A percentile compares a stretch with the other conserved stretches of the same genome.
Conservation (phyloP, 2,888 invertebrate species). For the Dryadula phaetusa region DNA sequence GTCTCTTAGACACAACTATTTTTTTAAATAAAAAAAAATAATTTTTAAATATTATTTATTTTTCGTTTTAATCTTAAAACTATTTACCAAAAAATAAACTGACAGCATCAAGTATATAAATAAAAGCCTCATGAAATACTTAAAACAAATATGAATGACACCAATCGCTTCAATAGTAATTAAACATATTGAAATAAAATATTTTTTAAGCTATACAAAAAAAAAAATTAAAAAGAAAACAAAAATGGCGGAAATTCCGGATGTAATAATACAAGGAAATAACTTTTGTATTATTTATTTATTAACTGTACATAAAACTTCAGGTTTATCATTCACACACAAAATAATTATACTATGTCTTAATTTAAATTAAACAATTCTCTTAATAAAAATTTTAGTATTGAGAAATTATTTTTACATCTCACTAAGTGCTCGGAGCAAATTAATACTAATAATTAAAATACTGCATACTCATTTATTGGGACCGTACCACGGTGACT, state of each 20-base stretch:
- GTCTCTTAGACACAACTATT: neutral
- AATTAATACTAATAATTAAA: slow-evolving; percentile 34
- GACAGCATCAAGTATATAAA: slow-evolving; percentile 9
- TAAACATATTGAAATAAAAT: neutral
- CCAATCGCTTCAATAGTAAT: too few species aligned
- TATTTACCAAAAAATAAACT: neutral
- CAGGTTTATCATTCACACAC: slow-evolving; percentile 31
- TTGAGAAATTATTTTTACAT: slow-evolving; percentile 38
- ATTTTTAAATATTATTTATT: slow-evolving; percentile 9
- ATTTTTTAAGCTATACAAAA: too few species aligned
- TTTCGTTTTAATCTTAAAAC: neutral
- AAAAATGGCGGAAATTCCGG: neutral
- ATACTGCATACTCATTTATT: slow-evolving; percentile 56
- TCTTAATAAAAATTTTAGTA: slow-evolving; percentile 36
- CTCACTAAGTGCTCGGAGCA: slow-evolving; percentile 30
- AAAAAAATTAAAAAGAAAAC: neutral
- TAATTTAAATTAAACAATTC: slow-evolving; percentile 32
- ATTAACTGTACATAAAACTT: slow-evolving; percentile 37
- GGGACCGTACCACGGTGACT: slow-evolving; percentile 70
- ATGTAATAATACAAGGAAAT: slow-evolving; percentile 17
- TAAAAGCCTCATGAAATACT: neutral
- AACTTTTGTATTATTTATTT: slow-evolving; percentile 34
- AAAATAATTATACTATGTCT: slow-evolving; percentile 29
- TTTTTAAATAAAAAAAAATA: neutral
- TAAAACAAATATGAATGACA: neutral